Base-by-base conservation (phyloP, 2,888 invertebrate genomes). In the Nasonovia ribisnigri region DNA sequence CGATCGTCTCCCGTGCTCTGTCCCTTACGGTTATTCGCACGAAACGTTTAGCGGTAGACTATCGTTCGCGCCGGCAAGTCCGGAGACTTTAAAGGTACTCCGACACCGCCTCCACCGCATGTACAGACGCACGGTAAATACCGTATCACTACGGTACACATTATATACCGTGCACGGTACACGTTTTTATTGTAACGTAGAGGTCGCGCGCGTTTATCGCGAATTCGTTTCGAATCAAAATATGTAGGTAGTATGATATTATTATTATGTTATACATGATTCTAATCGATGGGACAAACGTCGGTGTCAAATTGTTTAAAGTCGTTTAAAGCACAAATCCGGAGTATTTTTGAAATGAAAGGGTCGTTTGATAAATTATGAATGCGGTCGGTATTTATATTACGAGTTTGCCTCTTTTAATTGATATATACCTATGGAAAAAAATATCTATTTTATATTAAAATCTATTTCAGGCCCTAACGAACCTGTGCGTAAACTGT, bases 21-120 rank as follows among this genome's bases (percentile, higher is more conserved):
- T 84, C 84, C n/a, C 57, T 46, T 36, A 60, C 46, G 60, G 86
- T 87, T 60, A 87, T 16, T 92, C 92, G 60, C 60, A 46, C 86
- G 46, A 87, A 92, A 87, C 92, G 92, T 84, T 86, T 86, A 87
- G 87, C 92, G 92, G 86, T 20, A 26, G 92, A 92, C 92, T 87
- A 60, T 48, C 92, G 91, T 91, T 46, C 84, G 8, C 46, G 86
- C 86, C 60, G 86, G 60, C 87, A 20, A 36, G 57, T 92, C 92
- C 86, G 86, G 46, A 86, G 60, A 92, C 92, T 86, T 36, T 46
- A 36, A 60, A 60, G 36, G 46, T 48, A 8, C 48, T 26, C 4
- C 42, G 54, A 46, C 60, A 87, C 92, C 87, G 87, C 86, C 91
- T 86, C n/a, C n/a, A 13, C n/a, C 42, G 43, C 26, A 60, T 48